phyloP scores from a whole-genome alignment of 2,888 invertebrate species.

The Acrobasis repandana region DNA sequence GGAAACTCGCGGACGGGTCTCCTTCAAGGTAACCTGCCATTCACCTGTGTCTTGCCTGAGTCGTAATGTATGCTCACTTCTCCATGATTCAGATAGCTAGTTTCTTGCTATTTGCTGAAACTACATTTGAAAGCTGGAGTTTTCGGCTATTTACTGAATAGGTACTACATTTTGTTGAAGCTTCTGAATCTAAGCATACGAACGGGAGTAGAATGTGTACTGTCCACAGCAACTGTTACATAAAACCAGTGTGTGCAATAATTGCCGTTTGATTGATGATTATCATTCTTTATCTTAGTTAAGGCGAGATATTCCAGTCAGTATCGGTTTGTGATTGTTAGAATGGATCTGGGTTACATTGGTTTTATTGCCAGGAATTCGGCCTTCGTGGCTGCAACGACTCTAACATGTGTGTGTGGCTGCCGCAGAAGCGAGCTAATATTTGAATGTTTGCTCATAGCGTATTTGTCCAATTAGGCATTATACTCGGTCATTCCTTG shows the following conservation, averaged over 20 bases:
- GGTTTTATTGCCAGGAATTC: conserved; percentile 65
- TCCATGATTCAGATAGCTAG: no score
- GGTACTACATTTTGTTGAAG: no score
- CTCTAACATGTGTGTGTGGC: conserved; percentile 35
- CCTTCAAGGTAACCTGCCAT: no score
- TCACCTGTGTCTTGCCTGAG: no score
- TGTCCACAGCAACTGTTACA: not conserved
- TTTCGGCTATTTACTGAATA: no score
- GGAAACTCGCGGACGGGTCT: no score
- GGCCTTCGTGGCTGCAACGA: conserved; percentile 56
- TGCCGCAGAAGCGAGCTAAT: conserved; percentile 35
- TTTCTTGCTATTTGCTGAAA: no score
- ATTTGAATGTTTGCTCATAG: conserved; percentile 14
- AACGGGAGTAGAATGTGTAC: no score
- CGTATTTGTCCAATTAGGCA: conserved; percentile 15
- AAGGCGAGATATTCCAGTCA: conserved; percentile 14
- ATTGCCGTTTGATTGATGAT: conserved; percentile 14
- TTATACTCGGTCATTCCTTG: not conserved
- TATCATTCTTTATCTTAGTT: conserved; percentile 8
- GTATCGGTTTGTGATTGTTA: conserved; percentile 22
- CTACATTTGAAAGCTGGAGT: no score
- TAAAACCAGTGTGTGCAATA: not conserved
- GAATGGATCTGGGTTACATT: conserved; percentile 69
- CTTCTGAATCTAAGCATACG: no score
- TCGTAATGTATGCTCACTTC: no score